These are phyloP conservation scores for Stylophora pistillata DNA, from an alignment of 64 coral and sea anemone genomes.

Conservation along the genomic window DNA sequence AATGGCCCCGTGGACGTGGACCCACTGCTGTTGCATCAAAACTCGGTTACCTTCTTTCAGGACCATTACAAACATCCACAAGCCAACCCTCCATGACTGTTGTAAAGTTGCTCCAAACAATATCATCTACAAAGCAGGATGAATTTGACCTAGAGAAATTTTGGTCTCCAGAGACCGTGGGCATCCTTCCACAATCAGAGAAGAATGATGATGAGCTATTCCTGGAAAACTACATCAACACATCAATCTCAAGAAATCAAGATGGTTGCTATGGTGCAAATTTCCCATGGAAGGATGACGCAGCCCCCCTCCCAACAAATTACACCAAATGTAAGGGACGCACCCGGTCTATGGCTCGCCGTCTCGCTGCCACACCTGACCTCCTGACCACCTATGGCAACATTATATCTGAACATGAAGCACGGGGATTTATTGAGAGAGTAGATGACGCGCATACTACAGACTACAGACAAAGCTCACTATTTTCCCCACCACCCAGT, in stretches of 20 bases:
- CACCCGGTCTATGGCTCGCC: slow-evolving; percentile 38
- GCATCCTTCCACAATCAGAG: too few relatives aligned
- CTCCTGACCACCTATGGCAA: slow-evolving; percentile 44
- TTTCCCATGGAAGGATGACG: slow-evolving; percentile 64
- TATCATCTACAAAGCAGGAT: too few relatives aligned
- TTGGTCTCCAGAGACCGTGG: background rate
- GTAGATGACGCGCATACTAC: slow-evolving; percentile 12
- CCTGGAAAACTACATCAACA: background rate
- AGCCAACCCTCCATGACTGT: background rate
- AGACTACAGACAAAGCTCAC: slow-evolving; percentile 28
- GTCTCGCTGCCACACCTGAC: slow-evolving; percentile 25
- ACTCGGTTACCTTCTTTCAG: slow-evolving; percentile 41
- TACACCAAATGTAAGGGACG: slow-evolving; percentile 3
- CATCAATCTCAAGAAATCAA: slow-evolving; percentile 31
- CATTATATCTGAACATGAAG: slow-evolving; percentile 52
- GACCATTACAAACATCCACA: background rate
- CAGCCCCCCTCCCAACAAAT: slow-evolving; percentile 24
- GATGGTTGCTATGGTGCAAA: slow-evolving; percentile 49
- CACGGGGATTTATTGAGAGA: slow-evolving; percentile 57
- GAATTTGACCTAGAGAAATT: too few relatives aligned
- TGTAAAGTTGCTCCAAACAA: too few relatives aligned
- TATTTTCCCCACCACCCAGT: slow-evolving; percentile 61
- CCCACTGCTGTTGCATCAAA: slow-evolving; percentile 51
- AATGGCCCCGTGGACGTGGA: background rate
- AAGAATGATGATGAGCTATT: too few relatives aligned